These are phyloP conservation scores for Neoascia interrupta DNA, from an alignment of 2,888 invertebrate genomes.

Conservation along the genomic window DNA sequence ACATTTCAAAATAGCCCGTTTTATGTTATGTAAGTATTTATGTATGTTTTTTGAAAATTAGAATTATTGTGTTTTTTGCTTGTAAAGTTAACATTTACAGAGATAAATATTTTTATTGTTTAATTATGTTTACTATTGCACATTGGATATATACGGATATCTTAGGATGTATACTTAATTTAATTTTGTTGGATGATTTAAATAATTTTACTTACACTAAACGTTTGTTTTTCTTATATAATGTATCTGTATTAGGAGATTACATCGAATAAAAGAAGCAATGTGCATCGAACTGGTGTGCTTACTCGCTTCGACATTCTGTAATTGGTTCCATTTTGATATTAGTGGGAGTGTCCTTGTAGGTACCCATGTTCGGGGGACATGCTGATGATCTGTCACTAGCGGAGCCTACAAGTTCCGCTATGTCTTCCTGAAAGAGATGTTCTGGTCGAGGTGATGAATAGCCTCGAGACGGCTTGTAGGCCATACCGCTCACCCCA, in stretches of 20 bases:
- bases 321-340: conserved; percentile 87
- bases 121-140: conserved; percentile 69
- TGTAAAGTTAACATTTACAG: no score
- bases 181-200: conserved; percentile 24
- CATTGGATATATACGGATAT: conserved; percentile 57
- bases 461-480: conserved; percentile 81
- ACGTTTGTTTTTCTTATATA: not conserved
- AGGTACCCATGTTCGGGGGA: conserved; percentile 66
- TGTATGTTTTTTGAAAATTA: not conserved
- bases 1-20: conserved; percentile 61
- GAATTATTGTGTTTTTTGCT: conserved; percentile 16
- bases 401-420: conserved; percentile 77
- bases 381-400: conserved; percentile 67
- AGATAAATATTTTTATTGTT: no score
- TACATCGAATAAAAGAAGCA: conserved; percentile 20
- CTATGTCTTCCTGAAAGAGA: conserved; percentile 85
- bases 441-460: conserved; percentile 82
- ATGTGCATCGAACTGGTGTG: conserved; percentile 52
- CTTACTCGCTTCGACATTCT: conserved; percentile 84
- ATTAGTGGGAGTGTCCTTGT: conserved; percentile 81
- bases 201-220: conserved; percentile 41
- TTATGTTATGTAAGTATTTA: conserved; percentile 30
- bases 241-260: conserved; percentile 14
- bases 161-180: conserved; percentile 38
- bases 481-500: conserved; percentile 83